These are phyloP conservation scores for Platyscapa corneri DNA, from an alignment of 1,140 invertebrate species.

Conservation along the genomic window DNA sequence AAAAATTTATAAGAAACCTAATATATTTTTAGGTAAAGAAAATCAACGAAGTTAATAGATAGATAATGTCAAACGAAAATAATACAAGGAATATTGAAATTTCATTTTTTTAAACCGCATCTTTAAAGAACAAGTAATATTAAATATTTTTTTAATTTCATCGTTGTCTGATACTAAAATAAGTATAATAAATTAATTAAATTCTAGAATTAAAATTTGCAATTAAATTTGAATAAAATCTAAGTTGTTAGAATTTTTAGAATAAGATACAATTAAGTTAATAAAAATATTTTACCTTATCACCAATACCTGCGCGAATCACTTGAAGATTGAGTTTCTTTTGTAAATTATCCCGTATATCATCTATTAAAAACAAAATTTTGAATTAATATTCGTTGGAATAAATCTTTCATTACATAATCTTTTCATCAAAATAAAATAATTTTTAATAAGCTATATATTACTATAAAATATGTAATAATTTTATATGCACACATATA, in stretches of 20 bases:
- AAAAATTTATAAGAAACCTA: no score
- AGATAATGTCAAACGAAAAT: no score
- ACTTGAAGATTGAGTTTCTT: slow-evolving; percentile 78
- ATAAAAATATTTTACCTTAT: slow-evolving; percentile 78
- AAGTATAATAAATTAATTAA: neutral
- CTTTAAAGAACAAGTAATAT: neutral
- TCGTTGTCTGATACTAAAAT: neutral
- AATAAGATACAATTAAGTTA: neutral
- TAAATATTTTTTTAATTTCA: no score
- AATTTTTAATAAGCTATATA: neutral
- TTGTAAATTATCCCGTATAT: slow-evolving; percentile 78
- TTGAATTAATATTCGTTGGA: neutral
- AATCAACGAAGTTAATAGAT: no score
- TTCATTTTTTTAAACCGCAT: no score
- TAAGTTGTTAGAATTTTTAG: neutral
- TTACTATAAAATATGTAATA: no score
- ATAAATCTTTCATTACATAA: neutral
- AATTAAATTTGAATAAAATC: no score
- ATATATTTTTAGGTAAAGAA: no score
- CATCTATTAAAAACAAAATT: slow-evolving; percentile 73
- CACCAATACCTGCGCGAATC: slow-evolving; percentile 84
- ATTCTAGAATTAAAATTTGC: neutral
- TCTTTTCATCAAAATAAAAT: neutral
- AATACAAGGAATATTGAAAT: no score
- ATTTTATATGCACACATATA: no score